phyloP scores from a whole-genome alignment of 23 tunicate species.

The Ascidia mentula region DNA sequence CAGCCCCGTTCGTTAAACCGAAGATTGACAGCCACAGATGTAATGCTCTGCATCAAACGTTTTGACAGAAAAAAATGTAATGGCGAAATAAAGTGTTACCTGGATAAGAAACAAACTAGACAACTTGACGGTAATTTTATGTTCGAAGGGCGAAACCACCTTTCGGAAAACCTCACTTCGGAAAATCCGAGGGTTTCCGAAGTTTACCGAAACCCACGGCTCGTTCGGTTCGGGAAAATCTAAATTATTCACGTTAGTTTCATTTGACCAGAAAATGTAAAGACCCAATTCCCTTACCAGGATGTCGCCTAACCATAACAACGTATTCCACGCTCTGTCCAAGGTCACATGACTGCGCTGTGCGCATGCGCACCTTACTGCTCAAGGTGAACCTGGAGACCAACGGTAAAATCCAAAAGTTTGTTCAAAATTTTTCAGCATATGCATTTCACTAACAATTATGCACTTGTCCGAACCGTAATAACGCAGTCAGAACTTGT shows the following conservation, averaged over 20 bases:
- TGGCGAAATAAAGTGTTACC: neutral
- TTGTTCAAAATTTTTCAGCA: no score
- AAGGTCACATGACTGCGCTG: neutral
- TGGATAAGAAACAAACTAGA: neutral
- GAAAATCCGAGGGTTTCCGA: constrained; percentile 13
- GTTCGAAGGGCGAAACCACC: neutral
- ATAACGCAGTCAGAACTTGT: no score
- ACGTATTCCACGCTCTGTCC: neutral
- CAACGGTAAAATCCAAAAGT: no score
- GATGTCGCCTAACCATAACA: neutral
- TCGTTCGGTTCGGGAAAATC: neutral
- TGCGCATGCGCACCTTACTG: neutral
- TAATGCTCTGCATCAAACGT: neutral
- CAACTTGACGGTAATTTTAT: neutral
- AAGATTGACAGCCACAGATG: constrained; percentile 1
- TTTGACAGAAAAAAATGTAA: neutral
- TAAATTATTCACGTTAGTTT: neutral
- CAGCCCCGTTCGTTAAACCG: constrained; percentile 15
- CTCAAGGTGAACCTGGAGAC: constrained; percentile 6
- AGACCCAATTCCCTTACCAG: neutral
- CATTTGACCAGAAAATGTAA: neutral
- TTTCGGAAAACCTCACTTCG: neutral
- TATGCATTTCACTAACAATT: no score
- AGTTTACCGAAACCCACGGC: neutral
- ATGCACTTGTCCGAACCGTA: no score